A percentile compares a stretch with the other conserved stretches of the same genome.
phyloP scores from a whole-genome alignment of 2,888 invertebrate genomes.

The Agonopterix subpropinquella region DNA sequence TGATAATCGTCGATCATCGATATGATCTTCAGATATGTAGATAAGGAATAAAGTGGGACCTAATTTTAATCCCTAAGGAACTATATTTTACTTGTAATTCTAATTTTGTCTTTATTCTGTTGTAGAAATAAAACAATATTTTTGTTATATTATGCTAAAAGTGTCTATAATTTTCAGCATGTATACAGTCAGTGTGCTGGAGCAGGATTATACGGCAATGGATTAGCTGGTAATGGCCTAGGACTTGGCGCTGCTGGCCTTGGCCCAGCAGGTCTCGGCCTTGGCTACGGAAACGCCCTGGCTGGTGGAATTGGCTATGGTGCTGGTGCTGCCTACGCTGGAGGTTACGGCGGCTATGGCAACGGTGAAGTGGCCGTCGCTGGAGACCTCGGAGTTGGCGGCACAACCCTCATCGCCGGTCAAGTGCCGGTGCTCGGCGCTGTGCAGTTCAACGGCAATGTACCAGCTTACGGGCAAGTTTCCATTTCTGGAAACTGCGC shows the following conservation, averaged over 20 bases:
- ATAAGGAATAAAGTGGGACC: too few species aligned
- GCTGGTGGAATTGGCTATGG: slow-evolving; percentile 11
- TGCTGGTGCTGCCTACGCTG: slow-evolving; percentile 29
- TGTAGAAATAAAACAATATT: neutral
- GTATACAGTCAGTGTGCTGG: neutral
- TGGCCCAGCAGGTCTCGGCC: slow-evolving; percentile 9
- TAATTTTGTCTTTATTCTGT: too few species aligned
- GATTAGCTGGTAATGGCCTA: neutral
- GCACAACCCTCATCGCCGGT: slow-evolving; percentile 5
- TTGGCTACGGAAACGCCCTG: slow-evolving; percentile 3
- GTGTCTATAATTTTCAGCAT: neutral
- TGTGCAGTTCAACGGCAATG: slow-evolving; percentile 1
- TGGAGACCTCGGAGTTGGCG: slow-evolving; percentile 26
- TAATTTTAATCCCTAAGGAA: too few species aligned
- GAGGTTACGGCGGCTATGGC: slow-evolving; percentile 16
- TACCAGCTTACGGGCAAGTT: slow-evolving; percentile 9
- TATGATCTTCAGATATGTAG: too few species aligned
- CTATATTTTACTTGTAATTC: too few species aligned
- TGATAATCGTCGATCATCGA: too few species aligned
- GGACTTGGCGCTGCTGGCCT: slow-evolving; percentile 1
- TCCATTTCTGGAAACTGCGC: slow-evolving; percentile 18
- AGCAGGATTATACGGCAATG: neutral
- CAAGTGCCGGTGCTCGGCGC: too few species aligned
- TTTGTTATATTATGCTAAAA: neutral
- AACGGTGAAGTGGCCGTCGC: slow-evolving; percentile 9